Percentiles rank a stretch among this genome's conserved stretches.
Evolutionary conservation across 2,113 vertebrate genomes (phyloP).

Genomic region (Saimiri boliviensis): DNA sequence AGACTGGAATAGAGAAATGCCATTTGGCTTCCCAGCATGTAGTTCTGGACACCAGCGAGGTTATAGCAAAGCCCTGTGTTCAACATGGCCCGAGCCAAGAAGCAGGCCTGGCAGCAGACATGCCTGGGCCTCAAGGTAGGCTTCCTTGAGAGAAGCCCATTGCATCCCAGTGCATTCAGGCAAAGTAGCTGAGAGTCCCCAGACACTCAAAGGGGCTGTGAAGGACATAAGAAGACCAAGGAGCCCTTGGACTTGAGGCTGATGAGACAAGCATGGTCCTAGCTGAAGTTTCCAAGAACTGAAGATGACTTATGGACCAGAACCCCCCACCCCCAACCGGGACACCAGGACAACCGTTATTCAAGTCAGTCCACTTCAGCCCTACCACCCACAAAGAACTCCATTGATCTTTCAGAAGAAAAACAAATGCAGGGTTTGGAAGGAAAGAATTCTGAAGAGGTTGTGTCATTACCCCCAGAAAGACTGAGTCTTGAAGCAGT

Average conservation of each 20-base stretch:
- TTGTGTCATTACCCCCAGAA: background rate
- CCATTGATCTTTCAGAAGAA: background rate
- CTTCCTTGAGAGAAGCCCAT: background rate
- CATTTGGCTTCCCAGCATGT: fast-evolving
- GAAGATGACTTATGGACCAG: background rate
- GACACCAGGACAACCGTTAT: background rate
- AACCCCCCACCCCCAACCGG: background rate
- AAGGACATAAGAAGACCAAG: background rate
- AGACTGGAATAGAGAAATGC: background rate
- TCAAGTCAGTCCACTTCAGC: no score
- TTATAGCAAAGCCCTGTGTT: background rate
- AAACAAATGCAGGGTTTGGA: background rate
- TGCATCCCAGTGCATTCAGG: background rate
- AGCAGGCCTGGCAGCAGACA: background rate
- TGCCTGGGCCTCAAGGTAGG: background rate
- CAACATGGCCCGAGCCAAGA: background rate
- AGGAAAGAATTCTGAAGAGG: background rate
- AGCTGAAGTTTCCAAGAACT: background rate
- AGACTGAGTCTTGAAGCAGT: background rate
- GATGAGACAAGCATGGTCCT: no score
- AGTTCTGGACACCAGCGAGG: background rate
- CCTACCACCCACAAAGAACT: background rate
- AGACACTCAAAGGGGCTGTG: background rate
- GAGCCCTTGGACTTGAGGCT: no score
- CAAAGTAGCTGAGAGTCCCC: background rate